Evolutionary conservation across 92 coral and sea anemone species (phyloP).

Genomic region (Bergia sp.): DNA sequence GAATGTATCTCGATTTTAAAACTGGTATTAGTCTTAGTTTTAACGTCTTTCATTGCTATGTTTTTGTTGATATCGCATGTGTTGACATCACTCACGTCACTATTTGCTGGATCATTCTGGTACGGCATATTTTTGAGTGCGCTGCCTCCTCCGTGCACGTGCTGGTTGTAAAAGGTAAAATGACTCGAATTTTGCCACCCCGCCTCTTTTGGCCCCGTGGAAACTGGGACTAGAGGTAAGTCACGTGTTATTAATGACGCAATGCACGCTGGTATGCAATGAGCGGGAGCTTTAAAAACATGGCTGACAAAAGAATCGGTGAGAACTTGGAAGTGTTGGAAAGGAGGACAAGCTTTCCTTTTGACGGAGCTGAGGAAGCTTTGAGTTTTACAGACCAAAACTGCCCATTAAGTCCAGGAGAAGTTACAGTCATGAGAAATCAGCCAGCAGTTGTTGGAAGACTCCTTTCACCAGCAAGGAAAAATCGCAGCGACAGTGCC

Average conservation of each 20-base stretch:
- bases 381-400: constrained; percentile 63
- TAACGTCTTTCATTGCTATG: too few relatives aligned
- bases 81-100: too few relatives aligned
- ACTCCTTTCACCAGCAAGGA: constrained; percentile 76
- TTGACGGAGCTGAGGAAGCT: constrained; percentile 27
- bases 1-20: too few relatives aligned
- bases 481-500: constrained; percentile 51
- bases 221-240: background rate
- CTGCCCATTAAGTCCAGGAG: constrained; percentile 75
- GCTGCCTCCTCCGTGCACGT: too few relatives aligned
- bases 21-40: too few relatives aligned
- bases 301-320: constrained; percentile 64
- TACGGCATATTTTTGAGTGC: too few relatives aligned
- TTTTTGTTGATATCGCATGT: too few relatives aligned
- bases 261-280: constrained; percentile 73
- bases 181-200: too few relatives aligned
- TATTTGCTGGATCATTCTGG: too few relatives aligned
- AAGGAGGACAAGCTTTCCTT: constrained; percentile 19
- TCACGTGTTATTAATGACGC: constrained; percentile 58
- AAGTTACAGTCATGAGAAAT: constrained; percentile 79
- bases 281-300: constrained; percentile 88
- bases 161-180: too few relatives aligned
- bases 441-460: constrained; percentile 78
- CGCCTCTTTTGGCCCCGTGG: too few relatives aligned
- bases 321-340: constrained; percentile 43